Evolutionary conservation across 1,140 invertebrate genomes (phyloP), one percentile per base, ranked within the genome.

Genomic region (Dreissena polymorpha): DNA sequence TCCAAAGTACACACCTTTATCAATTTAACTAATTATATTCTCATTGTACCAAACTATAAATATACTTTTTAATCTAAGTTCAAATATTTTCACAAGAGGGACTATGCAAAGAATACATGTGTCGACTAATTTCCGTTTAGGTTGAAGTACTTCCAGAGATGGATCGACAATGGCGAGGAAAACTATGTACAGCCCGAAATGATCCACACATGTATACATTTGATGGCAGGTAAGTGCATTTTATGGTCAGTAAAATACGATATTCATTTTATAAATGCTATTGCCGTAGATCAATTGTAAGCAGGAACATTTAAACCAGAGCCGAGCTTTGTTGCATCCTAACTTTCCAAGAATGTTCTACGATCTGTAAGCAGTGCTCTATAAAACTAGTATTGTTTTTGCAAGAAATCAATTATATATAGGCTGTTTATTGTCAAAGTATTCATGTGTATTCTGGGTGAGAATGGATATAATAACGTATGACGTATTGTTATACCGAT

Each of bases 131-230:
- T 60, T n/a, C 10, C 16, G 16, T 18, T 1, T 51, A 79, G 76
- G 76, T 79, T 6, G 21, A 79, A 21, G 68, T 79, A 13, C 25
- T 79, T 8, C 76, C 65, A n/a, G 76, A 79, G 23, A 16, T 5
- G 7, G 29, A 79, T 39, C 49, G 14, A 79, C 14, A 39, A 60
- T 79, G 64, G 51, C 50, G 76, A 3, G 50, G 50, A 25, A 39
- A 68, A 29, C n/a, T 79, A 3, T 79, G 76, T 29, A 71, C 25
- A 49, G 76, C 76, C 27, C 25, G 76, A 57, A 79, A 79, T 70
- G 76, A 79, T 29, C 76, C 76, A 10, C 76, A 79, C 27, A 79
- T 79, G 76, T 27, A 55, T 39, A 79, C 76, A 3, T 79, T 79
- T 79, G 76, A 79, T 55, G 12, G 29, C 23, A 70, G 65, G 76